Base-by-base conservation (phyloP, 64 coral and sea anemone species). In the Montipora capricornis region DNA sequence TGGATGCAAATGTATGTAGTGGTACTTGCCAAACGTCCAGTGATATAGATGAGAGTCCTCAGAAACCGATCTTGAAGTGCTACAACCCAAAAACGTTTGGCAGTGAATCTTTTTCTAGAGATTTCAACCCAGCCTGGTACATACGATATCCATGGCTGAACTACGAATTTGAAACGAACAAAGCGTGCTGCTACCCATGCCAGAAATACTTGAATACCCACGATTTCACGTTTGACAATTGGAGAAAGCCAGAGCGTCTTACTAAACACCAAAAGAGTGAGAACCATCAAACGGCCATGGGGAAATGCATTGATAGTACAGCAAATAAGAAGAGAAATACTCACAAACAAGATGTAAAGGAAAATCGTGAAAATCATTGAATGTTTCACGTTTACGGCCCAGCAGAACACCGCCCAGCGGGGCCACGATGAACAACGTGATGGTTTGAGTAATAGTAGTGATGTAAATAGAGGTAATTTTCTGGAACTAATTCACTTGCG, bases 281-380 rank as follows among this genome's bases (percentile, higher is more conserved):
- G 70, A 75, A 75, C 68, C 85, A 88, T 58, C 70, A 74, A 75
- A 58, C 70, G n/a, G 85, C 85, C 70, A 88, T 88, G 85, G 69
- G 46, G 16, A 88, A 88, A 58, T 88, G 85, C 70, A 88, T 88
- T 48, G 22, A 53, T 75, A 20, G 68, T 26, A 88, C 52, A 26
- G 74, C 50, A 7, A 88, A 88, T 88, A 52, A 49, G 4, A 88
- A 88, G 66, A 71, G 46, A 49, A 71, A 49, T 75, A 88, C 85
- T 50, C 84, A 87, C 84, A 87, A 87, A 75, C 48, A 87, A 64
- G 29, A 61, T 79, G 76, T 90, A 26, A 77, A 90, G 77, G 77
- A 79, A 79, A 90, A 90, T 59, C 88, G 88, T 46, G 60, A 90
- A 61, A 48, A 79, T 90, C 77, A 79, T 66, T 77, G 88, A 90